phyloP scores from a whole-genome alignment of 2,113 vertebrate species.

The Mormyrus iriodes region DNA sequence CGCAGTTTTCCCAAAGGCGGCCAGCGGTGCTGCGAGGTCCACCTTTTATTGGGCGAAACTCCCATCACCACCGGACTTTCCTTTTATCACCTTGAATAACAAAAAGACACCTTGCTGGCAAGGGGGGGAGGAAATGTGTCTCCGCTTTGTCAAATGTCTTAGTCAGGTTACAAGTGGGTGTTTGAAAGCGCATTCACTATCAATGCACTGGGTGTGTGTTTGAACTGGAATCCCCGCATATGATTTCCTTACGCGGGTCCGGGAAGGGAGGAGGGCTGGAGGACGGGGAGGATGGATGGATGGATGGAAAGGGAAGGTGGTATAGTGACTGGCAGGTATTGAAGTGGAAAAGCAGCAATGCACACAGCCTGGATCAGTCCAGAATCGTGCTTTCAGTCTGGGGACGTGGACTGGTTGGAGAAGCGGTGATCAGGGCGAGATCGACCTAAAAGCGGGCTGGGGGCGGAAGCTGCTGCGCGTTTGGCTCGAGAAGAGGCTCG shows the following conservation, averaged over 20 bases:
- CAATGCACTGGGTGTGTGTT: slow-evolving; percentile 4
- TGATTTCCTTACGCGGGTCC: slow-evolving; percentile 12
- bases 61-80: background rate
- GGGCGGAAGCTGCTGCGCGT: slow-evolving; percentile 20
- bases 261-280: background rate
- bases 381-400: background rate
- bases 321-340: background rate
- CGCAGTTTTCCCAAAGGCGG: background rate
- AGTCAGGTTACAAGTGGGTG: background rate
- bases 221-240: slow-evolving; percentile 17
- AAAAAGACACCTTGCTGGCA: background rate
- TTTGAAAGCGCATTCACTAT: background rate
- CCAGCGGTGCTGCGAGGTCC: background rate
- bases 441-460: background rate
- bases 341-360: background rate
- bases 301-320: background rate
- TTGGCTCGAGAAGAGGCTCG: background rate
- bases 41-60: background rate
- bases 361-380: background rate
- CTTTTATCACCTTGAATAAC: slow-evolving; percentile 14
- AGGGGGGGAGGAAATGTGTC: no score
- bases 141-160: slow-evolving; percentile 3
- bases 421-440: background rate
- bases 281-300: background rate
- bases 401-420: background rate